Conservation (phyloP, 2,888 invertebrate species). For the Hedya salicella region DNA sequence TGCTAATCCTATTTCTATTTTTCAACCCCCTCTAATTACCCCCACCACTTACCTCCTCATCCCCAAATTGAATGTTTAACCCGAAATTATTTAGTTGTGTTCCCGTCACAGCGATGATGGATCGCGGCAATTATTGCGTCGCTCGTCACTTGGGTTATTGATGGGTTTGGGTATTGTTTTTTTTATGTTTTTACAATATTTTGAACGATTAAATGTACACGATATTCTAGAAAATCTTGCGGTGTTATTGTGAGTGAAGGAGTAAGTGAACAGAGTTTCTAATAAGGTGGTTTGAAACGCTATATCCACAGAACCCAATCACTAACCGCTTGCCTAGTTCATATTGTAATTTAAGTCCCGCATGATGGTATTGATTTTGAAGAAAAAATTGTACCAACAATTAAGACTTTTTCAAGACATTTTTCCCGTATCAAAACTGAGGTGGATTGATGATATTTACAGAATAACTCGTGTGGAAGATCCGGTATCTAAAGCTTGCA, state of each 20-base stretch:
- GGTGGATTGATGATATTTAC: no score
- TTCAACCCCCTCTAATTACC: conserved; percentile 10
- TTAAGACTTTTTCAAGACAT: no score
- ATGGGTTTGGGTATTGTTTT: conserved; percentile 58
- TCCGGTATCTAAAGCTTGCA: neutral
- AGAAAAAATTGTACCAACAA: no score
- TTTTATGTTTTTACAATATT: conserved; percentile 17
- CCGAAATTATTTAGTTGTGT: conserved; percentile 82
- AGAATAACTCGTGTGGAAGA: no score
- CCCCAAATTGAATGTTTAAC: conserved; percentile 64
- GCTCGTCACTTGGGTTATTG: conserved; percentile 76
- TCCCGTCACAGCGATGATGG: conserved; percentile 76
- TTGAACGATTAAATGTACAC: neutral
- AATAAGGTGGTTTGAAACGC: no score
- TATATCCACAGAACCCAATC: no score
- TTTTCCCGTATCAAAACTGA: no score
- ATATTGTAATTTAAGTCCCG: no score
- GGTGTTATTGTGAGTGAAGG: no score
- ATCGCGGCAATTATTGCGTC: conserved; percentile 80
- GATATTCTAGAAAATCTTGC: neutral
- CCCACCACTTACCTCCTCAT: conserved; percentile 21
- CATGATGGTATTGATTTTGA: no score
- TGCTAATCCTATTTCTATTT: neutral
- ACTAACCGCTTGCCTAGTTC: no score
- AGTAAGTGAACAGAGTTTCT: no score